Evolutionary conservation across 2,113 vertebrate species (phyloP).

Genomic region (Eidolon helvum): DNA sequence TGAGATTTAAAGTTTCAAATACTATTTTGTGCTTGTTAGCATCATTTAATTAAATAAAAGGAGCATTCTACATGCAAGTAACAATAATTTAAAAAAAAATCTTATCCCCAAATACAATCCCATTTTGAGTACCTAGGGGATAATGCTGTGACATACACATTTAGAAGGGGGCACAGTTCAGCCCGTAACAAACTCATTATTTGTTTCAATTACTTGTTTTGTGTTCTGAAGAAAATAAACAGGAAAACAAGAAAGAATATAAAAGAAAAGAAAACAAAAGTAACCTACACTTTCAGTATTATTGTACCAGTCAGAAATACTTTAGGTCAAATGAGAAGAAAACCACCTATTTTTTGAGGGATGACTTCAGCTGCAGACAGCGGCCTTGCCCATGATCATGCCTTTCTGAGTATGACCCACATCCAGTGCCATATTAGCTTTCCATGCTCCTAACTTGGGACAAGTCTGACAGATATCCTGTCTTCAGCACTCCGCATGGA

Average conservation of each 20-base stretch:
- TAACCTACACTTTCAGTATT: neutral
- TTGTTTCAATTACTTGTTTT: neutral
- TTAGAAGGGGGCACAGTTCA: neutral
- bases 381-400: neutral
- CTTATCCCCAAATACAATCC: neutral
- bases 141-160: neutral
- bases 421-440: neutral
- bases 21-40: too few relatives aligned
- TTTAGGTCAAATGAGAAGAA: neutral
- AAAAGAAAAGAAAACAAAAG: neutral
- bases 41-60: too few relatives aligned
- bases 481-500: fast-evolving
- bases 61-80: too few relatives aligned
- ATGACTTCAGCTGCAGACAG: neutral
- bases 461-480: neutral
- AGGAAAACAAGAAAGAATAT: neutral
- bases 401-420: neutral
- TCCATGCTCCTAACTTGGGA: neutral
- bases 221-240: neutral
- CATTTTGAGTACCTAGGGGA: neutral
- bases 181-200: neutral
- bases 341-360: neutral
- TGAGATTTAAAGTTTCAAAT: too few relatives aligned
- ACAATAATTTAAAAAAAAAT: neutral
- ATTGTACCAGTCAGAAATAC: neutral